Evolutionary conservation across 2,113 vertebrate species (phyloP).

Genomic region (Strix aluco): DNA sequence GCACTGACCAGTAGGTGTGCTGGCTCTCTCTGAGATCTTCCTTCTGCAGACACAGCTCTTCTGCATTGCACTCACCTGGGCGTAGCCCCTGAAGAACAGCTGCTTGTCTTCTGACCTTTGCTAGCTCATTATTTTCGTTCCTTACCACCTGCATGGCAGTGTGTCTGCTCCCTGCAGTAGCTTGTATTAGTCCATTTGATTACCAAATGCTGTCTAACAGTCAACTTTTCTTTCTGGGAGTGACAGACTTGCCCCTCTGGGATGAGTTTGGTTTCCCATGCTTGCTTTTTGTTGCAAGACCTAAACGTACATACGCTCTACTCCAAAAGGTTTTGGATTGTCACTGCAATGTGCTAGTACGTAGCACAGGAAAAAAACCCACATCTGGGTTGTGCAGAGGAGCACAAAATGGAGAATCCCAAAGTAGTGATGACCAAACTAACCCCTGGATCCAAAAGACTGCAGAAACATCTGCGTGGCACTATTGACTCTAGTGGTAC

Average conservation of each 20-base stretch:
- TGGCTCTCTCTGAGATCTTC: neutral
- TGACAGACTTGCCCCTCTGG: neutral
- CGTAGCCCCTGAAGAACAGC: neutral
- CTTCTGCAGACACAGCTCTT: neutral
- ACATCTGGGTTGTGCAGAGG: neutral
- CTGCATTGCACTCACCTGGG: too few species aligned
- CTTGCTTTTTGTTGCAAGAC: neutral
- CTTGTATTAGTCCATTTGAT: neutral
- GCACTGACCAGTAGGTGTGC: neutral
- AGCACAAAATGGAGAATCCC: neutral
- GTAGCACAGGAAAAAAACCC: neutral
- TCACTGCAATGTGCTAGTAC: neutral
- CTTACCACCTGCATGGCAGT: neutral
- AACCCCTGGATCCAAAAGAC: neutral
- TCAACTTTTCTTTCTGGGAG: neutral
- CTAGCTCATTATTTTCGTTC: neutral
- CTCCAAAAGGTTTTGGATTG: neutral
- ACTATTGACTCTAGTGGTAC: too few species aligned
- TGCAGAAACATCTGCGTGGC: neutral
- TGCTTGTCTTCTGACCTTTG: neutral
- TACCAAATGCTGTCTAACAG: neutral
- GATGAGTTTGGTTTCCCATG: neutral
- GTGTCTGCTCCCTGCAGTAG: neutral
- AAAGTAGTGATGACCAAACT: neutral
- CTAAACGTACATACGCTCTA: accelerated